Evolutionary conservation across 2,797 vertebrate species (phyloP), one percentile per base, ranked within the genome.

Genomic region (Acrossocheilus wenchowensis): DNA sequence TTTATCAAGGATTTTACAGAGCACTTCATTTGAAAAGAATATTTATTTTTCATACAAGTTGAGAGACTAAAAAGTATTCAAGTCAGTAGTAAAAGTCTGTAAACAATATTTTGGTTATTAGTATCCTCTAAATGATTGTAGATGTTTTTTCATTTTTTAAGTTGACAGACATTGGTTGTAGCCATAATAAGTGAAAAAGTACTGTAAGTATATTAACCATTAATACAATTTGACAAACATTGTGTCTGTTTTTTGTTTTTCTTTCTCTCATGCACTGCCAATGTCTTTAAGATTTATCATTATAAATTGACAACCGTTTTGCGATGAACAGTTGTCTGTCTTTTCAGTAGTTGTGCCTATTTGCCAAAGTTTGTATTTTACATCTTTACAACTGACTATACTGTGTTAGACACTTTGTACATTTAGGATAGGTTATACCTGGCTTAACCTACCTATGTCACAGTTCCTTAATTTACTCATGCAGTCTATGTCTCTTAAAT

Each of bases 301-400:
- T 85, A 89, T 89, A 84, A 88, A 86, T 83, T 87, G 85, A 91
- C 85, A 90, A 86, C 71, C 91, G 79, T 89, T 89, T 79, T 79
- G 68, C 73, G 52, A 41, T 57, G 41, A 83, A 64, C 50, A 36
- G 85, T 89, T 89, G 78, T 90, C 78, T 60, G 92, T 93, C 90
- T 92, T 19, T 90, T 82, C 89, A 92, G 73, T 80, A 75, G 66
- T 92, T 91, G 92, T 94, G 94, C 92, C 93, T 94, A 92, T 93
- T 93, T 95, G 94, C 95, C 95, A 96, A 95, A 95, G 92, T 92
- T 92, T 90, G 88, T 91, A 78, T 92, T 89, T 92, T 90, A 91
- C 91, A 93, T 92, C 87, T 90, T 89, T 92, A 88, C 91, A 91
- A 86, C 89, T 91, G 88, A 92, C 91, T 91, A 87, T 81, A 72